Evolutionary conservation across 2,888 invertebrate species (phyloP).

Genomic region (Alentia gelatinosa): DNA sequence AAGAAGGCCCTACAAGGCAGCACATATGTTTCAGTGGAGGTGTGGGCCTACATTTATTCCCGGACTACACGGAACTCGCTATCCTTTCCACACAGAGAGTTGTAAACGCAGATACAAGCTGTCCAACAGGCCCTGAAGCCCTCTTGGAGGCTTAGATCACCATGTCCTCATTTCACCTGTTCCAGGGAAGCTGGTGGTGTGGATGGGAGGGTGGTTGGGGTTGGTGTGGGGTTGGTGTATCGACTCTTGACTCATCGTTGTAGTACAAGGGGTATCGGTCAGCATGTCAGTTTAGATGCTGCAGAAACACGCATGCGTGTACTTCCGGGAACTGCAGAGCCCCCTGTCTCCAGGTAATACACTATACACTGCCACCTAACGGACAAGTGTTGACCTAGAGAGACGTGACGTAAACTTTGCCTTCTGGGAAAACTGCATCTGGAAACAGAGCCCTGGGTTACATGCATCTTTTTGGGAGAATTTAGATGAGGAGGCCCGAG

Average conservation of each 20-base stretch:
- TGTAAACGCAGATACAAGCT: no score
- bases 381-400: not conserved
- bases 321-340: not conserved
- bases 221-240: not conserved
- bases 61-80: no score
- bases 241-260: not conserved
- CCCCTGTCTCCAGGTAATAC: not conserved
- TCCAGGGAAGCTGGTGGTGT: not conserved
- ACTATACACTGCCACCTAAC: not conserved
- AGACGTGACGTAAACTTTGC: not conserved
- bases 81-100: no score
- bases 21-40: no score
- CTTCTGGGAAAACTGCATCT: constrained; percentile 26
- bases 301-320: not conserved
- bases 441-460: no score
- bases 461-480: no score
- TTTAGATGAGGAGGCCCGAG: no score
- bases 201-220: not conserved
- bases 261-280: not conserved
- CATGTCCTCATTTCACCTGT: not conserved
- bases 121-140: not conserved
- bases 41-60: no score
- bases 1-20: no score
- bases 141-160: not conserved
- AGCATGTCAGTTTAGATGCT: not conserved